Conservation (phyloP, 1,140 invertebrate genomes). For the Brachionus paranguensis region DNA sequence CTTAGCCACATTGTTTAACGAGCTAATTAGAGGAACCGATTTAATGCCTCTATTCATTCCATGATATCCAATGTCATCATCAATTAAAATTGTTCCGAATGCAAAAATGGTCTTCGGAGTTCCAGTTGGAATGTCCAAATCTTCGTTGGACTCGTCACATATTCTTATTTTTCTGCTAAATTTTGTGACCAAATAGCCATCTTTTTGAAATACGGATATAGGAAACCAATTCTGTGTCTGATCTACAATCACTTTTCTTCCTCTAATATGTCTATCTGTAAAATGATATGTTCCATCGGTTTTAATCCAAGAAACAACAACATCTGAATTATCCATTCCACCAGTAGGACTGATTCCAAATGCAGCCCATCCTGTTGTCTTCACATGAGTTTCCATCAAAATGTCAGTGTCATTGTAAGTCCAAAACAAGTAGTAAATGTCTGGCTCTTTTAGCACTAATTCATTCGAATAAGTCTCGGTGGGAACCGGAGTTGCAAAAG, state of each 20-base stretch:
- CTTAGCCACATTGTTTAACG: not conserved
- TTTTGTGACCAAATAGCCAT: constrained; percentile 9
- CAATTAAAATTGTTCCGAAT: not conserved
- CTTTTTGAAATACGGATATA: not conserved
- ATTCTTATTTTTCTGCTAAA: constrained; percentile 28
- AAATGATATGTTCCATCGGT: not conserved
- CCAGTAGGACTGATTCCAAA: constrained; percentile 40
- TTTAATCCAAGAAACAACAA: constrained; percentile 39
- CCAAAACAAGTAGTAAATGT: constrained; percentile 8
- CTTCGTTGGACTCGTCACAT: constrained; percentile 6
- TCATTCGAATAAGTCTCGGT: not conserved
- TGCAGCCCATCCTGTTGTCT: constrained; percentile 38
- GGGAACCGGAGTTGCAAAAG: not conserved
- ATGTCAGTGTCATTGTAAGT: constrained; percentile 38
- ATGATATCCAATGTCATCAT: constrained; percentile 33
- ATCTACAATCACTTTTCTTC: constrained; percentile 3
- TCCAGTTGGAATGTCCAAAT: not conserved
- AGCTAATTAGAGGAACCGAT: not conserved
- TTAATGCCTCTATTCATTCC: not conserved
- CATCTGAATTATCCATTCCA: constrained; percentile 40
- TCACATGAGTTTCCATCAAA: constrained; percentile 13
- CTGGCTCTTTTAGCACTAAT: not conserved
- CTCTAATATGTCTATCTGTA: constrained; percentile 6
- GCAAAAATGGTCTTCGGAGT: constrained; percentile 3
- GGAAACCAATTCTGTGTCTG: constrained; percentile 25